Evolutionary conservation across 2,113 vertebrate genomes (phyloP).

Genomic region (Nyctibius bracteatus): DNA sequence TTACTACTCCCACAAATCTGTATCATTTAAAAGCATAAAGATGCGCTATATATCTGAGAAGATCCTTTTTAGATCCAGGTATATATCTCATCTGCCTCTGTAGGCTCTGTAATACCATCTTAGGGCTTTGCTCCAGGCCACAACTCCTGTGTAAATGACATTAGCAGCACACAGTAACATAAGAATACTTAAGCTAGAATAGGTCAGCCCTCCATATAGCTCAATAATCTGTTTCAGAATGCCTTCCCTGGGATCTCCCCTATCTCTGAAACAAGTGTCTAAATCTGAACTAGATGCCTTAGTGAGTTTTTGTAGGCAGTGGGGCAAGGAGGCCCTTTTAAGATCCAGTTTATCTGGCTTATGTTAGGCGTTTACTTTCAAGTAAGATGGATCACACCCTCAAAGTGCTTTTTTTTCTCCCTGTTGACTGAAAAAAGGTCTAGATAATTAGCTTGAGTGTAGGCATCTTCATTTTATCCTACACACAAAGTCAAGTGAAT

Average conservation of each 20-base stretch:
- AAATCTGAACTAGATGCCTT: neutral
- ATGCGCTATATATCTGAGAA: neutral
- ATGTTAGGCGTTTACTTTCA: neutral
- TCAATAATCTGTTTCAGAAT: conserved; percentile 16
- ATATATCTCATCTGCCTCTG: neutral
- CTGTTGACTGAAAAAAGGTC: neutral
- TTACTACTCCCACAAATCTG: neutral
- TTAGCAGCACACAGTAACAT: conserved; percentile 8
- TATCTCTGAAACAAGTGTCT: neutral
- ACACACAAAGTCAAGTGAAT: neutral
- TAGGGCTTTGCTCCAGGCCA: conserved; percentile 29
- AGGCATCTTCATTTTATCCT: neutral
- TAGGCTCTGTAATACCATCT: neutral
- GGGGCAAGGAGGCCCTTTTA: neutral
- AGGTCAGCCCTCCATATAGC: neutral
- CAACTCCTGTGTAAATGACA: neutral
- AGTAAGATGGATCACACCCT: neutral
- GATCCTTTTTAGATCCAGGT: neutral
- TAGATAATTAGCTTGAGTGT: neutral
- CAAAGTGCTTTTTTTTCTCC: neutral
- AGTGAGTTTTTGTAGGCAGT: neutral
- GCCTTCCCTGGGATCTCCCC: neutral
- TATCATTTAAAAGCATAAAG: neutral
- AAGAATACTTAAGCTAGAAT: conserved; percentile 16
- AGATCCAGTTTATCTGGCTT: neutral